Evolutionary conservation across 2,797 vertebrate species (phyloP).

Genomic region (Philypnodon macrostomus): DNA sequence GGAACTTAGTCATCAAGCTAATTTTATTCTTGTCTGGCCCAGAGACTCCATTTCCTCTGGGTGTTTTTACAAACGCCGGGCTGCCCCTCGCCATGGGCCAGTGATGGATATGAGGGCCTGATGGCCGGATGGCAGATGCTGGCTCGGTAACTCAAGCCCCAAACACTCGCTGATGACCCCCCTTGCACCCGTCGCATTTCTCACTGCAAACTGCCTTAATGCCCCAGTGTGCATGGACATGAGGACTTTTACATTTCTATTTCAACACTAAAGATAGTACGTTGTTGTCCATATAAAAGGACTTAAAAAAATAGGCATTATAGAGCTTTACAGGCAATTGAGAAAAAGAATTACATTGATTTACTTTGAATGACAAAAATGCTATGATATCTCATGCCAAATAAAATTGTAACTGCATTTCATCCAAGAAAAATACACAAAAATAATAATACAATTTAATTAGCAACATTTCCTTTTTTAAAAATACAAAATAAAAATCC

Average conservation of each 20-base stretch:
- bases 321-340: too few species aligned
- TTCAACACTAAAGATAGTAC: neutral
- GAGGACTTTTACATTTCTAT: conserved; percentile 31
- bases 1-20: conserved; percentile 86
- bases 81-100: conserved; percentile 71
- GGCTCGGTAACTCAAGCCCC: conserved; percentile 85
- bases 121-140: conserved; percentile 83
- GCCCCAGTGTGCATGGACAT: conserved; percentile 22
- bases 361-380: too few species aligned
- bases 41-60: conserved; percentile 85
- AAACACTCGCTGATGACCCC: conserved; percentile 65
- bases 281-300: neutral
- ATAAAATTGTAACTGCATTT: too few species aligned
- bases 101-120: conserved; percentile 77
- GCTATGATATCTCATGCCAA: too few species aligned
- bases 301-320: neutral
- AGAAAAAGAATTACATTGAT: too few species aligned
- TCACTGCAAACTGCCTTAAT: conserved; percentile 55
- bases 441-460: neutral
- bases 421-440: too few species aligned
- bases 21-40: conserved; percentile 85
- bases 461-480: too few species aligned
- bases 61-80: conserved; percentile 82
- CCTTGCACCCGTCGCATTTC: conserved; percentile 51
- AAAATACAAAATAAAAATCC: neutral